Conservation (phyloP, 2,888 invertebrate genomes). For the Trisateles emortualis region DNA sequence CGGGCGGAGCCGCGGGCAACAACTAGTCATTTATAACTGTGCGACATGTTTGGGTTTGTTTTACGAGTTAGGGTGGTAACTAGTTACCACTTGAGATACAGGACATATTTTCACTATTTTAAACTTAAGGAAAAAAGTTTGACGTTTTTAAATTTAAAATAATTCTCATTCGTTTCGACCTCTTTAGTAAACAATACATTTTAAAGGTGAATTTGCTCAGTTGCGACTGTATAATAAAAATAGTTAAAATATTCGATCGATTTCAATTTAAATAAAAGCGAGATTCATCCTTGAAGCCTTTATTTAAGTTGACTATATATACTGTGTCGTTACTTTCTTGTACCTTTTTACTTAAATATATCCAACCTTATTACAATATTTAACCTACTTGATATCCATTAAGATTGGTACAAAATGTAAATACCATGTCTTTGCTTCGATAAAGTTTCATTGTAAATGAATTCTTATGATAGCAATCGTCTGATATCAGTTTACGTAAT, state of each 20-base stretch:
- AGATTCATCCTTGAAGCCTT: conserved; percentile 12
- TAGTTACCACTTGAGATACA: too few species aligned
- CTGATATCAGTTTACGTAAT: conserved; percentile 45
- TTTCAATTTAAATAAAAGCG: conserved; percentile 9
- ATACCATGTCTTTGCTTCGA: conserved; percentile 44
- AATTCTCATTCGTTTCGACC: too few species aligned
- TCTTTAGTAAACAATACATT: too few species aligned
- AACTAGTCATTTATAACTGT: too few species aligned
- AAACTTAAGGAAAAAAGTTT: too few species aligned
- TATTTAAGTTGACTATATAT: background rate
- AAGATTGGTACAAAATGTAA: conserved; percentile 48
- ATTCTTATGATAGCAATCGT: conserved; percentile 44
- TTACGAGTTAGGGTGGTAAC: too few species aligned
- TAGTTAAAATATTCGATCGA: background rate
- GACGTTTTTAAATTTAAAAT: too few species aligned
- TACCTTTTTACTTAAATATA: conserved; percentile 17
- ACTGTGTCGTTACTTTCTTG: conserved; percentile 17
- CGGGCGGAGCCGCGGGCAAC: too few species aligned
- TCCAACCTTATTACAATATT: conserved; percentile 21
- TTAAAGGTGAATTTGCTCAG: too few species aligned
- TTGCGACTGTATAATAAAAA: conserved; percentile 1
- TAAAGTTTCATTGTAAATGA: conserved; percentile 42
- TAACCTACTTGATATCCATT: conserved; percentile 43
- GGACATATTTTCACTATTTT: too few species aligned
- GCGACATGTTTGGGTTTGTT: too few species aligned